These are phyloP conservation scores for Ochotona princeps DNA, from an alignment of 2,113 vertebrate species.

Conservation along the genomic window DNA sequence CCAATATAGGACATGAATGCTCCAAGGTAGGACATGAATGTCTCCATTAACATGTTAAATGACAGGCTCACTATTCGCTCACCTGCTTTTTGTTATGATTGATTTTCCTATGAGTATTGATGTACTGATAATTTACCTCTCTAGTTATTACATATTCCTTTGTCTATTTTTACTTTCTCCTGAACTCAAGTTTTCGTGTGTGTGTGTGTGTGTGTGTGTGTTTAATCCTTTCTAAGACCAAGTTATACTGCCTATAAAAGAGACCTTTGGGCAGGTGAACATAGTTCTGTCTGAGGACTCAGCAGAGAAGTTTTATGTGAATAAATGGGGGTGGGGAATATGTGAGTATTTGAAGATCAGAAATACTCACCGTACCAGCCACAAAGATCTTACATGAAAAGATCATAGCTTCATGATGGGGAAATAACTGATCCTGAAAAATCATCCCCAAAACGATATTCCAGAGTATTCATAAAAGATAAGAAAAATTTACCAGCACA, in stretches of 20 bases:
- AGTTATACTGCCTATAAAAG: background rate
- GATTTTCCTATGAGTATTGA: background rate
- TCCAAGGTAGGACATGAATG: no score
- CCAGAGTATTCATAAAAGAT: background rate
- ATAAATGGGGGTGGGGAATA: background rate
- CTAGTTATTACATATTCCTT: background rate
- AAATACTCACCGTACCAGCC: background rate
- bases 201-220: no score
- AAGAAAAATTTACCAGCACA: background rate
- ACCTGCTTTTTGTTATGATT: background rate
- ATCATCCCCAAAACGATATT: background rate
- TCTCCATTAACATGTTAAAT: no score
- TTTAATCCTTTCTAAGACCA: background rate
- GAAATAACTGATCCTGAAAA: background rate
- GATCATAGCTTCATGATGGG: fast-evolving
- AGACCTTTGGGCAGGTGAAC: background rate
- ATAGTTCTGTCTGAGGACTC: background rate
- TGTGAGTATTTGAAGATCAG: background rate
- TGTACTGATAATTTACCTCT: background rate
- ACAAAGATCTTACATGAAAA: background rate
- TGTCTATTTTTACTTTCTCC: background rate
- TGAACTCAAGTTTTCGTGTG: background rate
- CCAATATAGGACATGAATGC: no score
- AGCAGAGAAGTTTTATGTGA: background rate
- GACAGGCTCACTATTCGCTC: no score